Percentiles rank a stretch among this genome's conserved stretches.
Conservation (phyloP, 2,113 vertebrate genomes). For the Suricata suricatta region DNA sequence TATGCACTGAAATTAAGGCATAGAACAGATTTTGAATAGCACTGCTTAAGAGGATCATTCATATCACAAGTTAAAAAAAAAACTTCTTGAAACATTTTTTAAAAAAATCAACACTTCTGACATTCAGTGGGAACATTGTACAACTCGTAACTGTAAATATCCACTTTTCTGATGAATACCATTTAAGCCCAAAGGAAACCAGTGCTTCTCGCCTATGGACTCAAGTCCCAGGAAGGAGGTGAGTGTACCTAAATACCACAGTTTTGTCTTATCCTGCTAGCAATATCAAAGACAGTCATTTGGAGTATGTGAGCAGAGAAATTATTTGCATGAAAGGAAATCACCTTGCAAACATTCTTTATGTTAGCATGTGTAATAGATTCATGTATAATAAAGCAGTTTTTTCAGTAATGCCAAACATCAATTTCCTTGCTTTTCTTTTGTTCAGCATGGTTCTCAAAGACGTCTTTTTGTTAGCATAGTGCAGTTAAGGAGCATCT, state of each 20-base stretch:
- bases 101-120: background rate
- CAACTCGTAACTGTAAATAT: background rate
- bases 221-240: background rate
- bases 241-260: background rate
- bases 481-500: background rate
- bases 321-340: background rate
- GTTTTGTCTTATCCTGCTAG: background rate
- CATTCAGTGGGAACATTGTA: fast-evolving
- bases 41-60: background rate
- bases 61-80: background rate
- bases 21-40: background rate
- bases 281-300: background rate
- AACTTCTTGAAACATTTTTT: background rate
- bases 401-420: background rate
- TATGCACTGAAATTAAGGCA: background rate
- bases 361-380: background rate
- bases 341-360: background rate
- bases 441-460: background rate
- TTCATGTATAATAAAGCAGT: background rate
- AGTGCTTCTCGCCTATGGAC: background rate
- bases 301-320: background rate
- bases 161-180: background rate
- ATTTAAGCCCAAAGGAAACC: background rate
- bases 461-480: background rate
- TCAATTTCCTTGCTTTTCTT: slow-evolving; percentile 18